phyloP scores from a whole-genome alignment of 1,140 invertebrate genomes.

The Atta cephalotes region DNA sequence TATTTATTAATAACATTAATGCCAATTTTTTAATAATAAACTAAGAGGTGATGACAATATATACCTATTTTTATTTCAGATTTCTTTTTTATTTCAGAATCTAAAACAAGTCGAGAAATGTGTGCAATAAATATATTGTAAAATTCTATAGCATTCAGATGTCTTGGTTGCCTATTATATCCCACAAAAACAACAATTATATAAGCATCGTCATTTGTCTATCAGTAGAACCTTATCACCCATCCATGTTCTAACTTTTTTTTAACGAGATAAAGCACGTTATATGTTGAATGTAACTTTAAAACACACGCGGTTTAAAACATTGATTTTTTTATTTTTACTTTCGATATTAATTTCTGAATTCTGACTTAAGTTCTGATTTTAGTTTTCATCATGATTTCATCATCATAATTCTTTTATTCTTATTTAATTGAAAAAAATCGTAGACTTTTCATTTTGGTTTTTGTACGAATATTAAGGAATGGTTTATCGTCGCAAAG shows the following conservation, averaged over 20 bases:
- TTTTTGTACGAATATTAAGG: background rate
- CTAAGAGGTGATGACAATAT: background rate
- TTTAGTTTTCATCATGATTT: background rate
- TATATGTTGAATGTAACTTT: background rate
- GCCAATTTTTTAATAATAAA: background rate
- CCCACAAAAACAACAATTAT: constrained; percentile 19
- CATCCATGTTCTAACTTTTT: background rate
- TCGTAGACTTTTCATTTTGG: background rate
- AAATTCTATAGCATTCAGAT: background rate
- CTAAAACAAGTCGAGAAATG: background rate
- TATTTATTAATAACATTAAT: background rate
- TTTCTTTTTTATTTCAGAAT: background rate
- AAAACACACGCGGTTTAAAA: constrained; percentile 1
- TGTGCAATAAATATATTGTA: background rate
- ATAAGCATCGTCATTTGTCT: constrained; percentile 10
- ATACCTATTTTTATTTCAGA: background rate
- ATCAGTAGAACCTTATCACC: background rate
- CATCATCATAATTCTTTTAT: background rate
- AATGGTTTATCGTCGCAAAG: background rate
- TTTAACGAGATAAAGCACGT: background rate
- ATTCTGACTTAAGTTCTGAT: background rate
- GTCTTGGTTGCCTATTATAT: background rate
- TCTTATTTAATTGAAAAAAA: background rate
- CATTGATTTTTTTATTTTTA: background rate
- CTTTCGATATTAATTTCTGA: background rate